A percentile compares a stretch with the other conserved stretches of the same genome.
Evolutionary conservation across 2,113 vertebrate species (phyloP).

Genomic region (Leiothrix lutea): DNA sequence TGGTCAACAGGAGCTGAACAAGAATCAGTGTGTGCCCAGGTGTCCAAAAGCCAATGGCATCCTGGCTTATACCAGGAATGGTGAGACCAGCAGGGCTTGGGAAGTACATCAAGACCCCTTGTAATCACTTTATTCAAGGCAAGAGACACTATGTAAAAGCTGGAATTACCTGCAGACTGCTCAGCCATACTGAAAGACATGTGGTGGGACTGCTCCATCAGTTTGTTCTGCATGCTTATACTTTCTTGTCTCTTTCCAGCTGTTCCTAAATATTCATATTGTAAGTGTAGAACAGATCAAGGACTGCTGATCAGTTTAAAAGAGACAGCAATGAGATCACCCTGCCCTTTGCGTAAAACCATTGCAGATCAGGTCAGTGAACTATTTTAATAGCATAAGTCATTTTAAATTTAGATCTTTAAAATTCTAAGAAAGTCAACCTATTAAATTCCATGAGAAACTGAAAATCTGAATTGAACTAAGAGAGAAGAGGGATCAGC

Average conservation of each 20-base stretch:
- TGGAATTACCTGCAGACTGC: background rate
- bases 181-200: background rate
- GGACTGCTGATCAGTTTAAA: background rate
- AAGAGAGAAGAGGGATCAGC: background rate
- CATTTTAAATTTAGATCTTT: background rate
- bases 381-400: background rate
- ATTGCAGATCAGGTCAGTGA: background rate
- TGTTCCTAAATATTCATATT: background rate
- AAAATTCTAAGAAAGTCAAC: background rate
- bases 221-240: background rate
- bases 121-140: background rate
- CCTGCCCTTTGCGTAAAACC: background rate
- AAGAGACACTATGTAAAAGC: background rate
- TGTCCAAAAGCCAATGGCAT: background rate
- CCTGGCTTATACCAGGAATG: background rate
- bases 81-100: background rate
- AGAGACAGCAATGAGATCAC: background rate
- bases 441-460: background rate
- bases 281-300: background rate
- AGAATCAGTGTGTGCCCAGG: background rate
- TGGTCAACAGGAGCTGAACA: accelerated
- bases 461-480: background rate
- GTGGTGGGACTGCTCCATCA: background rate
- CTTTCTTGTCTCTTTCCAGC: background rate
- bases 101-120: background rate